A percentile compares a stretch with the other conserved stretches of the same genome.
phyloP scores from a whole-genome alignment of 2,113 vertebrate genomes.

The Petroica traversi region DNA sequence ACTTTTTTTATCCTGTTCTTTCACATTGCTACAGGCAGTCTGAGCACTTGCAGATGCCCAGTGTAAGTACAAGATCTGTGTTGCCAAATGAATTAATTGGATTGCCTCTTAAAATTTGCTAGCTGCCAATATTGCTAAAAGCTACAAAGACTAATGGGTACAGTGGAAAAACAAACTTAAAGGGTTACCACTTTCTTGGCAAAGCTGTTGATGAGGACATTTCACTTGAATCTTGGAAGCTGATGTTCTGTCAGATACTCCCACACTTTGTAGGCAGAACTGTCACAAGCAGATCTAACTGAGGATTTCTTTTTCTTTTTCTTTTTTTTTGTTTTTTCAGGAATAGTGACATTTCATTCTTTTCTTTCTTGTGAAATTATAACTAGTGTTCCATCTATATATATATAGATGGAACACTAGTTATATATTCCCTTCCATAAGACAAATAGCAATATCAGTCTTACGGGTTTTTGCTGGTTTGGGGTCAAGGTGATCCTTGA shows the following conservation, averaged over 20 bases:
- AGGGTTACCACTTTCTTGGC: not conserved
- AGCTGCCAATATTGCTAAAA: not conserved
- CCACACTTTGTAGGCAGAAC: not conserved
- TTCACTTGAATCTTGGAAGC: not conserved
- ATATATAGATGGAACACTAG: too few relatives aligned
- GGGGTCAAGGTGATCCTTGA: not conserved
- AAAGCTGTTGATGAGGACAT: not conserved
- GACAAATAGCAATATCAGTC: not conserved
- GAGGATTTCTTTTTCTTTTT: not conserved
- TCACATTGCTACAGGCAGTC: not conserved
- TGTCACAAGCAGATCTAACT: slow-evolving; percentile 2
- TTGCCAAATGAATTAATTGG: not conserved
- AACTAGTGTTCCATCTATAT: not conserved
- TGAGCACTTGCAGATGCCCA: not conserved
- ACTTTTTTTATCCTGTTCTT: not conserved
- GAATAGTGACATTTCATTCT: not conserved
- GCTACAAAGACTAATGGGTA: not conserved
- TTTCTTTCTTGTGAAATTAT: not conserved
- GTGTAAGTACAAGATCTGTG: not conserved
- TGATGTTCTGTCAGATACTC: slow-evolving; percentile 32
- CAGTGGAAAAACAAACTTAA: not conserved
- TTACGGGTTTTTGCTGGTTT: not conserved
- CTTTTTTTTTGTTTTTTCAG: not conserved
- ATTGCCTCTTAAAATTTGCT: not conserved
- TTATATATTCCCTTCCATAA: not conserved